These are phyloP conservation scores for Nebria brevicollis DNA, from an alignment of 2,888 invertebrate species.

Conservation along the genomic window DNA sequence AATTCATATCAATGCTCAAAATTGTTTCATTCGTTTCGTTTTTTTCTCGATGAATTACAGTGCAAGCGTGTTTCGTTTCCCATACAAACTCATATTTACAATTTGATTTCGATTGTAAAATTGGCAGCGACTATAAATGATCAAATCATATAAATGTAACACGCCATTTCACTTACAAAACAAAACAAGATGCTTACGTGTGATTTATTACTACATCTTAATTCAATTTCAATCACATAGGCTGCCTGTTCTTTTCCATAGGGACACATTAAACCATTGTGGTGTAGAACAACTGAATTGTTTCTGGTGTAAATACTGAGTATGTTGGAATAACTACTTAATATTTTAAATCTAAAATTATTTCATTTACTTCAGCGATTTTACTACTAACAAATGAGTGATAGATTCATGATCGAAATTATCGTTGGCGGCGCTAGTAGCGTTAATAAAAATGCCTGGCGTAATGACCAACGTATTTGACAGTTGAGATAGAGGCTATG, in stretches of 20 bases:
- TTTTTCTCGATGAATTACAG: neutral
- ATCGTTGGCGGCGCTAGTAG: too few relatives aligned
- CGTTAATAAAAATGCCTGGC: too few relatives aligned
- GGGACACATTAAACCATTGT: constrained; percentile 2
- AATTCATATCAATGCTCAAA: neutral
- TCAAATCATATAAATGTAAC: neutral
- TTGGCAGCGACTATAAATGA: neutral
- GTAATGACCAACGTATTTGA: too few relatives aligned
- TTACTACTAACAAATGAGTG: too few relatives aligned
- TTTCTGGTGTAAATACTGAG: constrained; percentile 1
- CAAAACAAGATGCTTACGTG: constrained; percentile 3
- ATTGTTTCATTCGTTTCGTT: neutral
- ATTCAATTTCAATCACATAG: constrained; percentile 27
- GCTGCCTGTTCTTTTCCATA: neutral
- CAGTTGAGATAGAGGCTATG: too few relatives aligned
- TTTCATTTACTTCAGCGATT: neutral
- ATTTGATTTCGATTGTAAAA: constrained; percentile 21
- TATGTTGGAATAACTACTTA: neutral
- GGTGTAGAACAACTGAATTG: constrained; percentile 4
- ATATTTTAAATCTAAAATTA: constrained; percentile 23
- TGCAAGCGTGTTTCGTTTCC: constrained; percentile 32
- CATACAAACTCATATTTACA: constrained; percentile 32
- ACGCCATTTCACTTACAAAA: neutral
- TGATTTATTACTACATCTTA: constrained; percentile 7
- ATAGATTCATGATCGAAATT: too few relatives aligned